These are phyloP conservation scores for Drosophila seguyi DNA, from an alignment of 1,140 invertebrate species.

Conservation along the genomic window DNA sequence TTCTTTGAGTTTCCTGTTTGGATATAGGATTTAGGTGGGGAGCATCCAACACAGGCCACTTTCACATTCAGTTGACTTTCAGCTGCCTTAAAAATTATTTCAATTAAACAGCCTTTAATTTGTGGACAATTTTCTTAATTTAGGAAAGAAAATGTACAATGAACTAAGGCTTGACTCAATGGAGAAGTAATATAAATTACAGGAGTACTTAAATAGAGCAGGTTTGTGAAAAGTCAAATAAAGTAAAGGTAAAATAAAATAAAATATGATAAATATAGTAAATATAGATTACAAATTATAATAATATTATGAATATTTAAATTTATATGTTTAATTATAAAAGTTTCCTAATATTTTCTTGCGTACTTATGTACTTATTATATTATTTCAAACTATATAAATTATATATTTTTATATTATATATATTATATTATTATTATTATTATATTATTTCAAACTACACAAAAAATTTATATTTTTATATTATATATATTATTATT, in stretches of 20 bases:
- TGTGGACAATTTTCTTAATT: constrained; percentile 1
- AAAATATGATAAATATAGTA: not conserved
- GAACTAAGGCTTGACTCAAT: not conserved
- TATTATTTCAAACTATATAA: no score
- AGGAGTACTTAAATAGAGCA: not conserved
- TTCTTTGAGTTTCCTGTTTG: constrained; percentile 38
- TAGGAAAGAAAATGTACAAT: not conserved
- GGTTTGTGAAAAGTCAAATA: not conserved
- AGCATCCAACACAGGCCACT: constrained; percentile 10
- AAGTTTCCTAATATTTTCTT: no score
- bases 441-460: no score
- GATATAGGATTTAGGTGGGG: constrained; percentile 1
- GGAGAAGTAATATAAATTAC: not conserved
- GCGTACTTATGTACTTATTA: no score
- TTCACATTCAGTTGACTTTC: constrained; percentile 6
- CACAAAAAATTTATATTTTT: no score
- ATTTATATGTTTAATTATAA: no score
- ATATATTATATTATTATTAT: no score
- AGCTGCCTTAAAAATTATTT: not conserved
- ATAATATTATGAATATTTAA: no score
- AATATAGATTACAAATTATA: no score
- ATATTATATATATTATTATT: no score
- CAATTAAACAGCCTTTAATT: not conserved
- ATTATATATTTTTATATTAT: no score
- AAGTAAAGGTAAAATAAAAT: no score